phyloP scores from a whole-genome alignment of 2,113 vertebrate species.

The Stercorarius parasiticus region DNA sequence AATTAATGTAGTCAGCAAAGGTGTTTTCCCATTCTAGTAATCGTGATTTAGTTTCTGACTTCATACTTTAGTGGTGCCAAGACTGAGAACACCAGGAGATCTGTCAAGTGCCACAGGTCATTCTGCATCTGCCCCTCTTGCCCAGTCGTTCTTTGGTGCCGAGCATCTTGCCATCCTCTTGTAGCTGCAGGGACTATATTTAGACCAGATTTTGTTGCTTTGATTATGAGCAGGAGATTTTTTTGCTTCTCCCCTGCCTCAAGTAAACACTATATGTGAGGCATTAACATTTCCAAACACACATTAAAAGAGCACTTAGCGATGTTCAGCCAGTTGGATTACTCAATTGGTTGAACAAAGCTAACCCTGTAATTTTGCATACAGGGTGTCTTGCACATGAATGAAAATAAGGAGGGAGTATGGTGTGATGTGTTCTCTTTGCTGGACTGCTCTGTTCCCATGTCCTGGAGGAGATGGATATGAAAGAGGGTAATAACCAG shows the following conservation, averaged over 20 bases:
- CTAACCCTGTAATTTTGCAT: conserved; percentile 38
- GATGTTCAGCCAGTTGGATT: conserved; percentile 7
- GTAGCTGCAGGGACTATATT: fast-evolving
- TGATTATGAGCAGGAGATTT: background rate
- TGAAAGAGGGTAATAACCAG: background rate
- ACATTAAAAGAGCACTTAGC: conserved; percentile 1
- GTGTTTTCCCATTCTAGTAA: fast-evolving
- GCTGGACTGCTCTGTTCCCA: background rate
- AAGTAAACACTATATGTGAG: background rate
- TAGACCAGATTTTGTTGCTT: background rate
- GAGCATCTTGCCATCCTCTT: background rate
- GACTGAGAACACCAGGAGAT: background rate
- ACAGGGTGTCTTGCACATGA: background rate
- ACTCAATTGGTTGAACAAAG: background rate
- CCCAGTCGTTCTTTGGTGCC: background rate
- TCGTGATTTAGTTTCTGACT: background rate
- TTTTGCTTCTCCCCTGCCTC: background rate
- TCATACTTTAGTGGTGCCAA: background rate
- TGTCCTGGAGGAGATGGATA: background rate
- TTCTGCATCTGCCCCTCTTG: background rate
- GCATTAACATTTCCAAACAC: conserved; percentile 17
- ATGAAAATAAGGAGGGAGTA: background rate
- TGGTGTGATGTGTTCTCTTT: background rate
- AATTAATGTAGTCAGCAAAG: too few relatives aligned
- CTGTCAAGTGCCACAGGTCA: fast-evolving